These are phyloP conservation scores for Osedax fenrisi DNA, from an alignment of 2,888 invertebrate species.

Conservation along the genomic window DNA sequence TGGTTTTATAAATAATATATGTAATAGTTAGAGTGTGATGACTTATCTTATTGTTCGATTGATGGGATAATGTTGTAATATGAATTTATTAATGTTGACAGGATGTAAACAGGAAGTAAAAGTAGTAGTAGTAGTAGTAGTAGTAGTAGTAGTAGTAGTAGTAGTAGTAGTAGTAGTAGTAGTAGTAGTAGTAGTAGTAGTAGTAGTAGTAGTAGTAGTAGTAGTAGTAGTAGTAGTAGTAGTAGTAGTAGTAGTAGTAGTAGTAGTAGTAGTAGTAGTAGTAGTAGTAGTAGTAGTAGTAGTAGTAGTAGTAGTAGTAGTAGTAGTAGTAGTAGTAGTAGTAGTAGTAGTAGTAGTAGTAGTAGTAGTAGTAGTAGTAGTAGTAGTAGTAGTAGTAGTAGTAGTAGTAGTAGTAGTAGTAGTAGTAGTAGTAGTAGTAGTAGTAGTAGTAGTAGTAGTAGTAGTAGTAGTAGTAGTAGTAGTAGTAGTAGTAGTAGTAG, in stretches of 20 bases:
- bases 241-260: constrained; percentile 28
- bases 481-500: constrained; percentile 34
- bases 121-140: not conserved
- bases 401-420: constrained; percentile 29
- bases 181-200: constrained; percentile 7
- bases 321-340: constrained; percentile 28
- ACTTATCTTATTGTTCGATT: no score
- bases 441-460: constrained; percentile 30
- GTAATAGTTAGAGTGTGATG: no score
- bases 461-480: constrained; percentile 33
- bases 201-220: constrained; percentile 26
- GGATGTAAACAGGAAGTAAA: no score
- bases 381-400: constrained; percentile 28
- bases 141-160: not conserved
- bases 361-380: constrained; percentile 29
- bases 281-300: constrained; percentile 28
- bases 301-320: constrained; percentile 30
- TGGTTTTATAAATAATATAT: no score
- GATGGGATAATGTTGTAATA: no score
- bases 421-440: constrained; percentile 28
- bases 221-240: constrained; percentile 29
- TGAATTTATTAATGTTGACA: no score
- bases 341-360: constrained; percentile 29
- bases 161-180: not conserved
- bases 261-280: constrained; percentile 30